Conservation (phyloP, 92 coral and sea anemone species). For the Heteractis magnifica region DNA sequence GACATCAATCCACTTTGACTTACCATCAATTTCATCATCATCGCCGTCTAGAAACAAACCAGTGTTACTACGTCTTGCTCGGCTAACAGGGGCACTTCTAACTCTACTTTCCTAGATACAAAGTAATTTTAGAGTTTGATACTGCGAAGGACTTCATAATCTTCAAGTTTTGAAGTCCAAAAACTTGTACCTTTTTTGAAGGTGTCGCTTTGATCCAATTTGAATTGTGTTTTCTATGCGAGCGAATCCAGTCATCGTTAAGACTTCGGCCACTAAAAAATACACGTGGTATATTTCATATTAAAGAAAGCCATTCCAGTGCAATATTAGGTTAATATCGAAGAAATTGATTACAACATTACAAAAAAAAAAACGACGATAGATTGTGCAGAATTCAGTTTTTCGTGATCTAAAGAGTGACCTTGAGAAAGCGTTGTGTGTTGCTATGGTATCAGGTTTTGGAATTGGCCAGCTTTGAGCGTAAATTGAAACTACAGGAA, state of each 20-base stretch:
- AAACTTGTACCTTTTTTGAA: neutral
- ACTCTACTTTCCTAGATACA: constrained; percentile 42
- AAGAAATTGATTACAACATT: neutral
- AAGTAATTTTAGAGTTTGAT: neutral
- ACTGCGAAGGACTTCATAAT: neutral
- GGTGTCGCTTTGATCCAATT: neutral
- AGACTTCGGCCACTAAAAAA: constrained; percentile 69
- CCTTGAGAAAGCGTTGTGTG: constrained; percentile 73
- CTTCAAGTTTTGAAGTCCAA: neutral
- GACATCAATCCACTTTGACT: neutral
- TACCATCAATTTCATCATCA: constrained; percentile 71
- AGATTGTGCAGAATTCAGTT: neutral
- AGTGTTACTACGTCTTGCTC: constrained; percentile 16
- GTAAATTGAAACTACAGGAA: constrained; percentile 61
- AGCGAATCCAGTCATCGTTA: constrained; percentile 73
- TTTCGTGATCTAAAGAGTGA: neutral
- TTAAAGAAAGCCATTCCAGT: constrained; percentile 18
- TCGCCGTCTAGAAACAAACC: constrained; percentile 36
- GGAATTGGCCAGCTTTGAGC: constrained; percentile 86
- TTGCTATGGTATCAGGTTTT: constrained; percentile 56
- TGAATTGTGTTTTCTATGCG: constrained; percentile 10
- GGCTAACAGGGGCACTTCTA: constrained; percentile 34
- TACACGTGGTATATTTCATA: neutral
- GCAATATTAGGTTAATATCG: neutral
- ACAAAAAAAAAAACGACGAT: neutral